phyloP scores from a whole-genome alignment of 2,888 invertebrate genomes.

The Pseudococcus viburni region DNA sequence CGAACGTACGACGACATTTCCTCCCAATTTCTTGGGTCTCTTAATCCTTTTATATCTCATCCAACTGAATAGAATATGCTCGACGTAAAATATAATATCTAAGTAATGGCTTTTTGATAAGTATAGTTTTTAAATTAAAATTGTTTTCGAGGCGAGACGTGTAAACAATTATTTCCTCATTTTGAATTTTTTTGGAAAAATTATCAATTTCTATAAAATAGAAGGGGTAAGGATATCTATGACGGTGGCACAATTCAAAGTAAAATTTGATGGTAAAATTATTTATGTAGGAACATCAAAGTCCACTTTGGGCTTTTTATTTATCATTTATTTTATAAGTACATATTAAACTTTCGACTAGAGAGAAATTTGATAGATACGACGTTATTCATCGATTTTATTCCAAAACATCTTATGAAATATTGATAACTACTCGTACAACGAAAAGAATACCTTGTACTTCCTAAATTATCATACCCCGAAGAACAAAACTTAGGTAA shows the following conservation, averaged over 20 bases:
- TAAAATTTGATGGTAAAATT: background rate
- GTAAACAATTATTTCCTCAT: background rate
- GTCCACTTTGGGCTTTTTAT: background rate
- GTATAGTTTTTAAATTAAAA: background rate
- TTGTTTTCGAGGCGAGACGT: too few relatives aligned
- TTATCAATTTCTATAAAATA: background rate
- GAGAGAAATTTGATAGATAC: background rate
- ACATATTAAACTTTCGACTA: background rate
- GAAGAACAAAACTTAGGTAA: background rate
- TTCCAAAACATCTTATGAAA: too few relatives aligned
- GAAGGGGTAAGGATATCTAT: background rate
- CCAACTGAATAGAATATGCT: background rate
- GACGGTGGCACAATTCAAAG: background rate
- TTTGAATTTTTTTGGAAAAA: background rate
- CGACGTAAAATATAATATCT: background rate
- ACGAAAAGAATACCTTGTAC: background rate
- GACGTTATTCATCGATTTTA: too few relatives aligned
- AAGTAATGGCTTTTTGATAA: background rate
- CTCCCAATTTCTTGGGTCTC: background rate
- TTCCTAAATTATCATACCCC: too few relatives aligned
- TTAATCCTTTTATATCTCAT: background rate
- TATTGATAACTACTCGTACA: too few relatives aligned
- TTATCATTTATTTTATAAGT: background rate
- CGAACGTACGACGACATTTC: background rate
- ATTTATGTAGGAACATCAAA: too few relatives aligned